Evolutionary conservation across 2,888 invertebrate species (phyloP).

Genomic region (Limnephilus marmoratus): DNA sequence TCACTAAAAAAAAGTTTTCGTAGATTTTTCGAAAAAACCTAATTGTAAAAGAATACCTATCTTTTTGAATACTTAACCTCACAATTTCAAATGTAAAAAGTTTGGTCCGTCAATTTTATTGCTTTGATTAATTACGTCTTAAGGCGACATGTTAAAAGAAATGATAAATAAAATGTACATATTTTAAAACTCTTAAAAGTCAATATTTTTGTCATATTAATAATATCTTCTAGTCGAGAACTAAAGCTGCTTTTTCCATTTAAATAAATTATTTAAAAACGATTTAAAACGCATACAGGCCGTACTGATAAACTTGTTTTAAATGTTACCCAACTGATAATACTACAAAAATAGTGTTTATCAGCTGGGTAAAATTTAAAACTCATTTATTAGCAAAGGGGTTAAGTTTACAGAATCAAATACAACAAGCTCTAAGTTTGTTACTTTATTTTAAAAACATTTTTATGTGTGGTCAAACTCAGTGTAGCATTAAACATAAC

Average conservation of each 20-base stretch:
- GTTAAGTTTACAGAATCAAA: too few species aligned
- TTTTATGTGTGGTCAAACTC: too few species aligned
- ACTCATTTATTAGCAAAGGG: too few species aligned
- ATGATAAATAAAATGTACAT: neutral
- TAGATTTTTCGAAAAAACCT: neutral
- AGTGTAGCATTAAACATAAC: too few species aligned
- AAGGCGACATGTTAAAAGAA: neutral
- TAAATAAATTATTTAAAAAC: neutral
- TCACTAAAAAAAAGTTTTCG: neutral
- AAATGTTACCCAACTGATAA: too few species aligned
- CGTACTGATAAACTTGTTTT: too few species aligned
- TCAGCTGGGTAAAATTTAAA: too few species aligned
- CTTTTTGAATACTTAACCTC: neutral
- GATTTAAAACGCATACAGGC: neutral
- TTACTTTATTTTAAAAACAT: too few species aligned
- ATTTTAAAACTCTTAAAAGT: neutral
- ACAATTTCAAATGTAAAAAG: neutral
- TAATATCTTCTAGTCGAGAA: neutral
- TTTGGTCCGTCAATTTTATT: constrained; percentile 2
- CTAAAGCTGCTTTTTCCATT: neutral
- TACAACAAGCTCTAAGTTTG: too few species aligned
- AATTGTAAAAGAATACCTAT: neutral
- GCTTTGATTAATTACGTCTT: neutral
- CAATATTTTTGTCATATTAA: constrained; percentile 2
- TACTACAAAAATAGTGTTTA: too few species aligned